Evolutionary conservation across 2,113 vertebrate genomes (phyloP), one percentile per base, ranked within the genome.

Genomic region (Vulpes lagopus): DNA sequence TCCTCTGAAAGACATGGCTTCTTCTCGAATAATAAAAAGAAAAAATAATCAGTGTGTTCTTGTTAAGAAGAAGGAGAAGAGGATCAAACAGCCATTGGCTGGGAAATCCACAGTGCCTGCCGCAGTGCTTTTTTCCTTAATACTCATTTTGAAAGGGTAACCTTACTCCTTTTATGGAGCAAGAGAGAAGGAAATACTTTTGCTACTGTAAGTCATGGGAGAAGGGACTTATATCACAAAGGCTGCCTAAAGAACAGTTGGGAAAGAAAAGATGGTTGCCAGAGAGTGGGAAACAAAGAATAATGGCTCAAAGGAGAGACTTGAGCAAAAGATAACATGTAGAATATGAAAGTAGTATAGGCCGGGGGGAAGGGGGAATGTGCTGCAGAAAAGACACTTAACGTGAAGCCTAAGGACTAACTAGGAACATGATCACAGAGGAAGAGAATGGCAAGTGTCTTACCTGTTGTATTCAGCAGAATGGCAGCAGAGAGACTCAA

Each of bases 151-250:
- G 57, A 94, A 64, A 59, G 65, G 69, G 51, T 82, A 71, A 86
- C 53, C 51, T 96, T 86, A 60, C 15, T 51, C 43, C 83, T 96
- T 86, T 90, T 27, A 55, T 69, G 79, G 74, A 79, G n/a, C 57
- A 80, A 84, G 49, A 96, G 43, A 93, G 69, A 71, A 96, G 59
- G 25, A 67, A 90, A 87, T 57, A 3, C 22, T 80, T 97, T 96
- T 94, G 80, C 74, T 84, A 97, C 79, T 4, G 0, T 55, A 92
- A 94, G 59, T 94, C 35, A 79, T 57, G 71, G 83, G 73, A 92
- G 67, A 94, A 84, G 20, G 43, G 79, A 38, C 60, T 94, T 96
- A 57, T 67, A 81, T 55, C 92, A 80, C 65, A 82, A 79, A 95
- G 74, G 25, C 57, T 35, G n/a, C 79, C 38, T 91, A n/a, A 32